Evolutionary conservation across 1,140 invertebrate species (phyloP), one percentile per base, ranked within the genome.

Genomic region (Nephila pilipes): DNA sequence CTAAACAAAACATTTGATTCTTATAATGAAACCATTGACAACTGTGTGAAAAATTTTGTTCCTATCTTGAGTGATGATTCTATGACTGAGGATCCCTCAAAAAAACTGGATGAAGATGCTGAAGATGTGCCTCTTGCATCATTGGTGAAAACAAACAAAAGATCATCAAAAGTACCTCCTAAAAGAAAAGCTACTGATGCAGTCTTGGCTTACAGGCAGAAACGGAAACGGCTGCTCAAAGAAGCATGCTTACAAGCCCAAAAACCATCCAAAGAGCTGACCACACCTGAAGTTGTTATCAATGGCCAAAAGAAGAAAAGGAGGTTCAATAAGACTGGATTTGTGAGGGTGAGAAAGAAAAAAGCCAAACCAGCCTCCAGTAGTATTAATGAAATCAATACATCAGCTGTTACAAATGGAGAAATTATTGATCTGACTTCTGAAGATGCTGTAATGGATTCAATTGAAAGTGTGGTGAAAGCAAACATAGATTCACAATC

Each of bases 131-230:
- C 85, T 87, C 93, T 94, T 88, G 94, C 75, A 94, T 94, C 93
- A 94, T 94, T 89, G 93, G 93, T 87, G 88, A 94, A 87, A 94
- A 93, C 25, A 94, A 95, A 87, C 93, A 94, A 85, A 93, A 94
- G 46, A 94, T 88, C 16, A 18, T 0, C 29, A 29, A 25, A 57
- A 36, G 0, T 8, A 25, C 36, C 55, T 25, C 38, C 97, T 20
- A 98, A 98, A 95, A 96, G 97, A 98, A 18, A 98, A 98, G 12
- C 98, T 98, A 95, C 98, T 98, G 0, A 97, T 97, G n/a, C 83
- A n/a, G 32, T 55, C n/a, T 22, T 81, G 6, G 93, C 87, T 55
- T 89, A 89, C 25, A 96, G 97, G 25, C 98, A 98, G 94, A 97
- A 97, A 94, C 98, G 98, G 95, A 98, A 98, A 95, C 97, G 97